Evolutionary conservation across 1,140 invertebrate genomes (phyloP), one percentile per base, ranked within the genome.

Genomic region (Drosophila obscura): DNA sequence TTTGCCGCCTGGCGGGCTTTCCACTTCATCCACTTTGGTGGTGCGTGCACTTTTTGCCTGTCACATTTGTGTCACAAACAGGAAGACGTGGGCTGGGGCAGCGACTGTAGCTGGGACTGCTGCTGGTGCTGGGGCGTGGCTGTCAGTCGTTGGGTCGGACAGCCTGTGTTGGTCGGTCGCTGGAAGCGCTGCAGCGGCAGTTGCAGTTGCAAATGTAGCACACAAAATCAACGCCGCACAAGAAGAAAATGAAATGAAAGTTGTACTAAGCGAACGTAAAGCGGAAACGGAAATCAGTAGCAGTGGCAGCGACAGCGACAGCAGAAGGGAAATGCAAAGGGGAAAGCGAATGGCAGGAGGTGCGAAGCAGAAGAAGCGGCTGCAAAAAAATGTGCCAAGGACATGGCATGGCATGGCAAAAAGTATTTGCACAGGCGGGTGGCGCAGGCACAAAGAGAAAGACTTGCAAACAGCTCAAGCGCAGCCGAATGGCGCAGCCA

Each of bases 51-150:
- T 90, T 90, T 90, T 90, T 85, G 87, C 79, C 81, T 90, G 87
- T 90, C 87, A 90, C 87, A 90, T 90, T 90, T 90, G 87, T 90
- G 87, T 90, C 87, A 60, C 87, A 87, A 90, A 90, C 85, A 90
- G 87, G 87, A 90, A 63, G 80, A 80, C 76, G 58, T 46, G 55
- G 75, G 81, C 61, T 59, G 16, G 16, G 16, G 16, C 16, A 16
- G 16, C 16, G 16, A 16, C 16, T 16, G 16, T 16, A 16, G 16
- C 16, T 16, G 48, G 22, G 48, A n/a, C 55, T 59, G 22, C 3
- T 24, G 48, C 55, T n/a, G 35, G 44, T 4, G 55, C 43, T n/a
- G 6, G 59, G 60, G 72, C 57, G 50, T 45, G 56, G 53, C 45
- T 68, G 75, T 53, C 65, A 77, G 63, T 58, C 55, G 60, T 74